Conservation (phyloP, 1,140 invertebrate species). For the Spodoptera litura region DNA sequence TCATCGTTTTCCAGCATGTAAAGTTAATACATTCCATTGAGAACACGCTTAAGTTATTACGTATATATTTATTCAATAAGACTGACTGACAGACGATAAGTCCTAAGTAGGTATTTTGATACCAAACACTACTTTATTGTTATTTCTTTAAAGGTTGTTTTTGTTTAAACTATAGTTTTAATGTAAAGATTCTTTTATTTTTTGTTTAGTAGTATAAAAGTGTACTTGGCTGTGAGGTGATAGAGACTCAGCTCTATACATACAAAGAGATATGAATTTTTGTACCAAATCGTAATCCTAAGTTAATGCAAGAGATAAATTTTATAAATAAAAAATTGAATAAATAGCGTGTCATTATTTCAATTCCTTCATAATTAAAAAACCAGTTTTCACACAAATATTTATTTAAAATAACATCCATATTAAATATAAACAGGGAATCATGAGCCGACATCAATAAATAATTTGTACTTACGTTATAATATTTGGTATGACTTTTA, state of each 20-base stretch:
- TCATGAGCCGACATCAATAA: slow-evolving; percentile 39
- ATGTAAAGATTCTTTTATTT: slow-evolving; percentile 41
- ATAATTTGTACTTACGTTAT: slow-evolving; percentile 43
- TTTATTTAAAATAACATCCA: slow-evolving; percentile 48
- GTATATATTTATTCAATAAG: slow-evolving; percentile 63
- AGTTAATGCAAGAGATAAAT: slow-evolving; percentile 54
- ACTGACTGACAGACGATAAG: slow-evolving; percentile 63
- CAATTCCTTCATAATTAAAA: slow-evolving; percentile 35
- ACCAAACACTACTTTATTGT: slow-evolving; percentile 45
- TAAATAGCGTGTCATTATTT: slow-evolving; percentile 36
- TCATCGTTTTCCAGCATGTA: slow-evolving; percentile 51
- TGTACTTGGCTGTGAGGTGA: slow-evolving; percentile 73
- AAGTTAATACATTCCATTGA: slow-evolving; percentile 58
- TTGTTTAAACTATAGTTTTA: slow-evolving; percentile 49
- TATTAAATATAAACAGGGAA: slow-evolving; percentile 39
- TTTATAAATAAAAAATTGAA: slow-evolving; percentile 58
- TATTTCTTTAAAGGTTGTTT: slow-evolving; percentile 55
- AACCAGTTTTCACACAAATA: slow-evolving; percentile 42
- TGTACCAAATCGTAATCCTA: slow-evolving; percentile 62
- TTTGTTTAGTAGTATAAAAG: slow-evolving; percentile 54
- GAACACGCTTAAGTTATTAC: slow-evolving; percentile 52
- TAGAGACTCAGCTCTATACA: slow-evolving; percentile 59
- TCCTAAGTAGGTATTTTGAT: slow-evolving; percentile 53
- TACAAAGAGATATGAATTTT: slow-evolving; percentile 57
- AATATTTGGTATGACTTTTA: slow-evolving; percentile 29